phyloP scores from a whole-genome alignment of 2,888 invertebrate genomes.

The Latrodectus hesperus region DNA sequence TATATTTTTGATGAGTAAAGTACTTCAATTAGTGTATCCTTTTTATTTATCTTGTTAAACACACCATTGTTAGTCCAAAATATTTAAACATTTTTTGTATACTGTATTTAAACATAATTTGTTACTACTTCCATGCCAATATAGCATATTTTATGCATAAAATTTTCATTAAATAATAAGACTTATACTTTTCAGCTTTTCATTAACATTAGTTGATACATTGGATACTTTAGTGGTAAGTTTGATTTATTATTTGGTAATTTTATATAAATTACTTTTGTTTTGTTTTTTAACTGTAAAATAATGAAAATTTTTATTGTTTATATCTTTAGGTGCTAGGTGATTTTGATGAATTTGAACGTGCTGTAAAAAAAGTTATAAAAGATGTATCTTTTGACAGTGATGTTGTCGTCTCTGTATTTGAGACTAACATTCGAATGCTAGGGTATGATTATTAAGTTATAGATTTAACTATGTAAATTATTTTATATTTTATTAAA shows the following conservation, averaged over 20 bases:
- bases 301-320: not conserved
- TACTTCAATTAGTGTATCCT: no score
- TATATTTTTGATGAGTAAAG: no score
- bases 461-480: no score
- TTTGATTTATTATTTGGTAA: slow-evolving; percentile 33
- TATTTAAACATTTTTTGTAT: no score
- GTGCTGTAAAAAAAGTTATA: slow-evolving; percentile 89
- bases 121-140: no score
- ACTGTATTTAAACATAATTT: no score
- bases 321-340: slow-evolving; percentile 81
- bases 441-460: slow-evolving; percentile 83
- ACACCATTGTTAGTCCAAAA: no score
- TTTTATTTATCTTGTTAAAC: no score
- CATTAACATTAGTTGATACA: slow-evolving; percentile 94
- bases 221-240: slow-evolving; percentile 90
- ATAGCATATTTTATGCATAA: no score
- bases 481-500: no score
- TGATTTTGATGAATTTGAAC: slow-evolving; percentile 94
- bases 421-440: slow-evolving; percentile 98
- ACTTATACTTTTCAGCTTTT: slow-evolving; percentile 84
- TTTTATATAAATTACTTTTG: not conserved
- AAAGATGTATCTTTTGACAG: slow-evolving; percentile 92
- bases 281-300: not conserved
- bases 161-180: no score
- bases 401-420: slow-evolving; percentile 96